Base-by-base conservation (phyloP, 1,140 invertebrate genomes). In the Penaeus vannamei region DNA sequence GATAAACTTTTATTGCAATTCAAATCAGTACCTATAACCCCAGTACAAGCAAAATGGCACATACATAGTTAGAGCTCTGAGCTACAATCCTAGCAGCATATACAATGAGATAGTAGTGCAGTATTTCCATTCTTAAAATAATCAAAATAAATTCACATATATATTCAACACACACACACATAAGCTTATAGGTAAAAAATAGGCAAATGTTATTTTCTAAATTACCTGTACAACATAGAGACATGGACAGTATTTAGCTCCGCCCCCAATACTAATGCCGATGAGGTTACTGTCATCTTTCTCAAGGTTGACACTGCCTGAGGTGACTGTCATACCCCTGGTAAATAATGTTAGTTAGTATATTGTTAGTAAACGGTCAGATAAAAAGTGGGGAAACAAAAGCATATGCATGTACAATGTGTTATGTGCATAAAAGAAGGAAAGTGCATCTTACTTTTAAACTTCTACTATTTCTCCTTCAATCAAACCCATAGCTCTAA, bases 291-390 rank as follows among this genome's bases (percentile, higher is more conserved):
- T 97, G 82, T 96, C 95, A 94, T 99, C 98, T 94, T 99, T 99
- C 90, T 95, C 95, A 32, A 99, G 96, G 2, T 95, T 95, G 0
- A 99, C 96, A 92, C 95, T 96, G 36, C 98, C 98, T n/a, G 98
- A 98, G 20, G 98, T 98, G 42, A 99, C 96, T 62, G 96, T 98
- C 97, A 99, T 98, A 0, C 98, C 98, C 97, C 98, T 98, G 93
- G 90, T 94, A 94, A 90, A 90, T 87, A 91, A 69, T 42, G 64
- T 64, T 60, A 61, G 76, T 91, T 84, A 87, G 72, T 81, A 53
- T 0, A n/a, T 22, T 46, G 60, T 84, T 61, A 26, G 32, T 72
- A 26, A n/a, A 12, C 19, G 8, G 66, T 72, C 66, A 72, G n/a
- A 17, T 23, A 72, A 72, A 72, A n/a, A 72, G 22, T 23, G 22